Base-by-base conservation (phyloP, 2,113 vertebrate genomes). In the Chionodraco myersi region DNA sequence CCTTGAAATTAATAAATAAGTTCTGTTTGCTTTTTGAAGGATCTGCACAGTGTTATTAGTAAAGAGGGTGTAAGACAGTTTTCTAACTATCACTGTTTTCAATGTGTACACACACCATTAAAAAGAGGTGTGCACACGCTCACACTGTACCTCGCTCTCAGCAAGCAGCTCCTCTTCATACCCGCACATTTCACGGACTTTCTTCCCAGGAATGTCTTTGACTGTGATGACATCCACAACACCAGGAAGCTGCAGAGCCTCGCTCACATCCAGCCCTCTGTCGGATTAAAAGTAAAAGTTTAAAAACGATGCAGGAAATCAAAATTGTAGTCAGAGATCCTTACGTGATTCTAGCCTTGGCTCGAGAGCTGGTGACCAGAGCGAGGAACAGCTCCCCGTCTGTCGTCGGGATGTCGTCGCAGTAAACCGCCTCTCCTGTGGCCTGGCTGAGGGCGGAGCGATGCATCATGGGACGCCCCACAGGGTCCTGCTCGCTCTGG, bases 341-440 rank as follows among this genome's bases (percentile, higher is more conserved):
- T 47, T 56, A 90, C 92, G 23, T 89, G 75, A 93, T 90, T 36
- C 84, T 91, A 8, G 89, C 97, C 36, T 97, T 94, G 14, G 97
- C 93, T 87, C 92, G 95, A 63, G 96, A 93, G 86, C 97, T 99
- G 68, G 97, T 98, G 88, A 98, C 94, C 0, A 96, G 56, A 57
- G 88, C 92, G 85, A 99, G 82, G 84, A 92, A 96, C 26, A 98
- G 96, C 90, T 99, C 97, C 36, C 94, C 95, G 5, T 96, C 93
- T 10, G 92, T 91, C 8, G 23, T 71, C 21, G 96, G 96, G 26
- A 98, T 90, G 88, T 99, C 98, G 66, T 97, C 97, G 10, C 96
- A 92, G 85, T 97, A 99, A 15, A 96, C 57, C 0, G 97, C 97
- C 86, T 98, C 97, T 0, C 97, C 97, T 0, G 97, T 98, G 62